Percentiles rank a stretch among this genome's conserved stretches.
Evolutionary conservation across 2,797 vertebrate species (phyloP).

Genomic region (Oophaga sylvatica): DNA sequence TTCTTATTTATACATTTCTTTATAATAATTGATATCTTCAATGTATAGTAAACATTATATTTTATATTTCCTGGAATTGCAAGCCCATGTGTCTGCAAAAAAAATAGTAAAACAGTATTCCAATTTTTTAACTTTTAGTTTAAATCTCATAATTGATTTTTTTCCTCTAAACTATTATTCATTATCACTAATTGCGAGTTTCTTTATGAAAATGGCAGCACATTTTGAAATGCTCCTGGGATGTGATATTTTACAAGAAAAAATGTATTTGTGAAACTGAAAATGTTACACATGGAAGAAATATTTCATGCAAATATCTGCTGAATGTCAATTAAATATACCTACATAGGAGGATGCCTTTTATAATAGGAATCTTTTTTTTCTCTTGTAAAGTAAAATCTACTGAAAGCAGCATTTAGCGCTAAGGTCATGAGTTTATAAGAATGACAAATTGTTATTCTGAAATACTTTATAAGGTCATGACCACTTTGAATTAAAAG

Average conservation of each 20-base stretch:
- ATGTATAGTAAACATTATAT: background rate
- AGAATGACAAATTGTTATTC: conserved; percentile 61
- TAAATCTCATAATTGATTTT: background rate
- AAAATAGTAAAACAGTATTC: background rate
- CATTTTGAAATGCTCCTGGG: conserved; percentile 15
- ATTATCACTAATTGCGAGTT: conserved; percentile 26
- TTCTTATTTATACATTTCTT: background rate
- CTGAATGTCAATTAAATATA: conserved; percentile 31
- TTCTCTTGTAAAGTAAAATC: conserved; percentile 46
- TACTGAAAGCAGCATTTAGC: conserved; percentile 58
- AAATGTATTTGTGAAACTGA: conserved; percentile 11
- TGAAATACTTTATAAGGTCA: conserved; percentile 58
- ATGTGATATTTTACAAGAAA: conserved; percentile 20
- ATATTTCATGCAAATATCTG: conserved; percentile 38
- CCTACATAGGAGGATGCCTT: conserved; percentile 15
- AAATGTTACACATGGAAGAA: conserved; percentile 28
- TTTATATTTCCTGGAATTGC: background rate
- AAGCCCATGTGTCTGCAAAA: background rate
- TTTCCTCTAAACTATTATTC: conserved; percentile 9
- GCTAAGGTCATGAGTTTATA: conserved; percentile 54
- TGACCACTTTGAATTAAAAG: conserved; percentile 58
- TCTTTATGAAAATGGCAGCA: conserved; percentile 5
- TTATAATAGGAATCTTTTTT: conserved; percentile 35
- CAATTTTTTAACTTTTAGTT: background rate
- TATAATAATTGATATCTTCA: background rate